phyloP scores from a whole-genome alignment of 2,113 vertebrate species.

The Oenanthe oenanthe region DNA sequence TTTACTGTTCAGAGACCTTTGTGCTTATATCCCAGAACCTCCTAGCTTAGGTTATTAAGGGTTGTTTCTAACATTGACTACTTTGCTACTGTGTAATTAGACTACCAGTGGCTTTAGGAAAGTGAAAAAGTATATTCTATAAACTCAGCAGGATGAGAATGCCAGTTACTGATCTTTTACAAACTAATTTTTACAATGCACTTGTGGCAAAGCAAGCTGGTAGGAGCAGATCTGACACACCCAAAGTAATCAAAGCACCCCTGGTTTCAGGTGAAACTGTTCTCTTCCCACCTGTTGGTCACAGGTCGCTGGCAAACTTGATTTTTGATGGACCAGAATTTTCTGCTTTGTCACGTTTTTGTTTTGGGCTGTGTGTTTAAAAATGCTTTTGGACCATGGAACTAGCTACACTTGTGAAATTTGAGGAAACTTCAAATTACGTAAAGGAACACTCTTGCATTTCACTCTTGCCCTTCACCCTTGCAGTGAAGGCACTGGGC shows the following conservation, averaged over 20 bases:
- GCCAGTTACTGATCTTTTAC: not conserved
- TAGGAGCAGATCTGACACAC: not conserved
- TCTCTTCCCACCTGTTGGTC: not conserved
- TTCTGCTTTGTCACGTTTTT: not conserved
- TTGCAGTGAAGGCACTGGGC: not conserved
- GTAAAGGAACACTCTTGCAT: not conserved
- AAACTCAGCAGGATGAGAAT: not conserved
- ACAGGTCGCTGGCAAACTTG: not conserved
- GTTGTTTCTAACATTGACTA: not conserved
- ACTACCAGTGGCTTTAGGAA: not conserved
- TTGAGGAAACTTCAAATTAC: not conserved
- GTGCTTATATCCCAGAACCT: not conserved
- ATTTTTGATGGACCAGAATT: not conserved
- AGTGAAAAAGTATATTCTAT: not conserved
- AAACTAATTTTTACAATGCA: not conserved
- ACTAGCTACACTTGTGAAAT: not conserved
- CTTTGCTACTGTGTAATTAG: not conserved
- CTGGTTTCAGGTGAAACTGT: slow-evolving; percentile 11
- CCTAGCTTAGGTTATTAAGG: not conserved
- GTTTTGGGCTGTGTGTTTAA: not conserved
- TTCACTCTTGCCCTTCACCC: not conserved
- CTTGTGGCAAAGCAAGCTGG: not conserved
- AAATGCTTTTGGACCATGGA: not conserved
- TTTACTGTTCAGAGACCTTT: not conserved
- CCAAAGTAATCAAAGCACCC: not conserved